Conservation (phyloP, 2,113 vertebrate genomes). For the Symphodus melops region DNA sequence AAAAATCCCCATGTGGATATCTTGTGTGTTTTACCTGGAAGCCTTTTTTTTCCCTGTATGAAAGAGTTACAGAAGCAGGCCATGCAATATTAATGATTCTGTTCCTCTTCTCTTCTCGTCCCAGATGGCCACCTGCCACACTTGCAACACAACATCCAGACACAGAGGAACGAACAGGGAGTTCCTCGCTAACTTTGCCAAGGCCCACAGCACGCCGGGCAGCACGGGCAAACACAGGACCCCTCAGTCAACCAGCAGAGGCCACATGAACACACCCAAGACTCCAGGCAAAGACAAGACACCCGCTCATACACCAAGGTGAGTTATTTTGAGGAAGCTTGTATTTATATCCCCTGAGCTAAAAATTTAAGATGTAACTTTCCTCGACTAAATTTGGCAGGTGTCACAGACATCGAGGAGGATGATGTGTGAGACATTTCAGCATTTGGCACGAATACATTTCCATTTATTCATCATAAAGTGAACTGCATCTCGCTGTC, state of each 20-base stretch:
- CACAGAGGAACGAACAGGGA: slow-evolving; percentile 86
- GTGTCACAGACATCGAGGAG: slow-evolving; percentile 5
- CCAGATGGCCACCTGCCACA: slow-evolving; percentile 91
- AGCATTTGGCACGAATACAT: slow-evolving; percentile 7
- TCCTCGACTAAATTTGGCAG: slow-evolving; percentile 12
- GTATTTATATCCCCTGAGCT: slow-evolving; percentile 28
- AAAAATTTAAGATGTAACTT: neutral
- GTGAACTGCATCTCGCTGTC: neutral
- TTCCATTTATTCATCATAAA: slow-evolving; percentile 48
- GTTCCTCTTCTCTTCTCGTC: slow-evolving; percentile 34
- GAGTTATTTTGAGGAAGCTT: slow-evolving; percentile 14
- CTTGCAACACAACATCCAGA: slow-evolving; percentile 86
- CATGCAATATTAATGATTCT: slow-evolving; percentile 49
- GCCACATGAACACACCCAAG: slow-evolving; percentile 51
- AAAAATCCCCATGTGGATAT: neutral
- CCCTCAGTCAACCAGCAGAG: slow-evolving; percentile 64
- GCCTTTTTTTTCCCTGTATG: slow-evolving; percentile 17
- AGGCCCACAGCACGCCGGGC: slow-evolving; percentile 69
- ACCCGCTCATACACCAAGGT: slow-evolving; percentile 69
- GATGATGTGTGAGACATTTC: slow-evolving; percentile 11
- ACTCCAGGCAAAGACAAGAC: slow-evolving; percentile 66
- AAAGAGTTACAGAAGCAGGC: slow-evolving; percentile 10
- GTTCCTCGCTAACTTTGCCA: slow-evolving; percentile 71
- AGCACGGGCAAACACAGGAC: slow-evolving; percentile 70
- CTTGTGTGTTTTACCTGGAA: slow-evolving; percentile 28